phyloP scores from a whole-genome alignment of 2,797 vertebrate genomes.

The Dipus sagitta region DNA sequence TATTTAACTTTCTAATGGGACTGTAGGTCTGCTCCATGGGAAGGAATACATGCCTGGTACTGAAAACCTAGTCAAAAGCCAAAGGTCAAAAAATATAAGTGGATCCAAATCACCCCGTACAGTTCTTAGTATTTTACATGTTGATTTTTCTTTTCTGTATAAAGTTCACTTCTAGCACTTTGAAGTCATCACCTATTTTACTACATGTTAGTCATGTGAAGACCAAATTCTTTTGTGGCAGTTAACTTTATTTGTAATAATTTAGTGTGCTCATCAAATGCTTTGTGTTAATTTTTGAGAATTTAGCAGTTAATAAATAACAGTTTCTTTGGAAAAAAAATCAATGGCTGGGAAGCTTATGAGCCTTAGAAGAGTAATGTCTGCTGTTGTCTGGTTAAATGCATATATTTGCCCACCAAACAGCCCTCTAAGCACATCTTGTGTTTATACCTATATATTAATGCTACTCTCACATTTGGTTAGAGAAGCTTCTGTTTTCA shows the following conservation, averaged over 20 bases:
- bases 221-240: constrained; percentile 60
- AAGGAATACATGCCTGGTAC: too few species aligned
- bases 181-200: constrained; percentile 49
- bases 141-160: constrained; percentile 61
- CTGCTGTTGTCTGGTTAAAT: too few species aligned
- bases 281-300: constrained; percentile 60
- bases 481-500: too few species aligned
- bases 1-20: too few species aligned
- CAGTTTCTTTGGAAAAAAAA: constrained; percentile 17
- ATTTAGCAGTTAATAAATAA: constrained; percentile 67
- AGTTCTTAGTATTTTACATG: constrained; percentile 43
- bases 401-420: too few species aligned
- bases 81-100: constrained; percentile 55
- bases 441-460: too few species aligned
- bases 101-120: constrained; percentile 24
- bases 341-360: too few species aligned
- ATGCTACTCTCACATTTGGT: too few species aligned
- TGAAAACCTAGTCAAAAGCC: too few species aligned
- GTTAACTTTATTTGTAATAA: constrained; percentile 61
- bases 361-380: too few species aligned
- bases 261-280: constrained; percentile 62
- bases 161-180: constrained; percentile 58
- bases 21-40: too few species aligned
- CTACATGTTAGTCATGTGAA: constrained; percentile 55
- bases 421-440: too few species aligned